Percentiles rank a stretch among this genome's conserved stretches.
phyloP scores from a whole-genome alignment of 2,888 invertebrate species.

The Xanthorhoe spadicearia region DNA sequence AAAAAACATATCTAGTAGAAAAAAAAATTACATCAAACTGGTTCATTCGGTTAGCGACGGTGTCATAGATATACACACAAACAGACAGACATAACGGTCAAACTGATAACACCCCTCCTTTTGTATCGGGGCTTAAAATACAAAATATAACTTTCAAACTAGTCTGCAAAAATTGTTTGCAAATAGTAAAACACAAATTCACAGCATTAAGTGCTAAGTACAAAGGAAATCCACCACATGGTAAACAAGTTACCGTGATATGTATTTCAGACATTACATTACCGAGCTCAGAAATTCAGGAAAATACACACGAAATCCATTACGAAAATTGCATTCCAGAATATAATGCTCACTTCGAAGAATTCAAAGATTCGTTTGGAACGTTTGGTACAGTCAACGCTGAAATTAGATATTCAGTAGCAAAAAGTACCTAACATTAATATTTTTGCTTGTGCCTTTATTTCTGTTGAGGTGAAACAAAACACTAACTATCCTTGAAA shows the following conservation, averaged over 20 bases:
- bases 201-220: neutral
- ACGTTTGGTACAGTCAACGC: constrained; percentile 39
- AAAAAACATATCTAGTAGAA: too few relatives aligned
- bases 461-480: too few relatives aligned
- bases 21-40: too few relatives aligned
- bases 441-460: too few relatives aligned
- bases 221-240: constrained; percentile 1
- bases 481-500: too few relatives aligned
- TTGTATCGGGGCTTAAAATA: too few relatives aligned
- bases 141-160: neutral
- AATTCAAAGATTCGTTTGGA: constrained; percentile 30
- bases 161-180: neutral
- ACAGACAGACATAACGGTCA: too few relatives aligned
- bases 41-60: too few relatives aligned
- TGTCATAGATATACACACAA: too few relatives aligned
- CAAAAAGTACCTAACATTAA: too few relatives aligned
- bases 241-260: neutral
- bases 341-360: constrained; percentile 33
- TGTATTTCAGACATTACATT: constrained; percentile 6
- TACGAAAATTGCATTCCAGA: constrained; percentile 40
- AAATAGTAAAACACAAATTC: neutral
- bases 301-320: constrained; percentile 36
- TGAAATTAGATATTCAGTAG: too few relatives aligned
- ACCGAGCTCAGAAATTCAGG: constrained; percentile 13
- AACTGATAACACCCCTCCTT: too few relatives aligned